Base-by-base conservation (phyloP, 2,113 vertebrate genomes). In the Arothron firmamentum region DNA sequence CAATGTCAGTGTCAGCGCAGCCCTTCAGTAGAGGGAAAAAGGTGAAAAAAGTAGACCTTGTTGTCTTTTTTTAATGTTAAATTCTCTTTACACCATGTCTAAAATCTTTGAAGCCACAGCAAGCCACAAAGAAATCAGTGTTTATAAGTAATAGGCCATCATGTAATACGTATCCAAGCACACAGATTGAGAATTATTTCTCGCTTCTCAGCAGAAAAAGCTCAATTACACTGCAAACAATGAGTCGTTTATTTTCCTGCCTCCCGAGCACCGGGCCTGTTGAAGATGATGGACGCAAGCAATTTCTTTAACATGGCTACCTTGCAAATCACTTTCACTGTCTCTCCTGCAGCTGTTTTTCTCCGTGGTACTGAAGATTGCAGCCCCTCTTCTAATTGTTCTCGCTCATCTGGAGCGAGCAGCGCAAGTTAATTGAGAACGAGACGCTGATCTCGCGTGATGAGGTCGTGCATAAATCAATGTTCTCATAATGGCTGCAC, bases 271-370 rank as follows among this genome's bases (percentile, higher is more conserved):
- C 67, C 38, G 17, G 52, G 60, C 74, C 55, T 41, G 71, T 76
- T 82, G 79, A 84, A 77, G 59, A 84, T 87, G 87, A 88, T 85
- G 28, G 87, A 87, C 78, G 75, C 38, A 25, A 76, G 80, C 78
- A 81, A 84, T 85, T 88, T 85, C 83, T 71, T 47, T 52, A 74
- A 79, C 65, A 78, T 43, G 38, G 76, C 74, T 70, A 73, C 69
- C 67, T 82, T 79, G 78, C 75, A 80, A 85, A 86, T 87, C 75
- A 69, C 58, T 79, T 64, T 60, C 46, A 50, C 56, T 59, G 79
- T 53, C 42, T 72, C 60, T 76, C 67, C 68, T 76, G 56, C 50
- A 42, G 73, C 70, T 18, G 34, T 51, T 60, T 68, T 28, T 64
- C 85, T 73, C 80, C 41, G 55, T 41, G 70, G 78, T 67, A 68